Conservation (phyloP, 2,113 vertebrate genomes). For the Hemicordylus capensis region DNA sequence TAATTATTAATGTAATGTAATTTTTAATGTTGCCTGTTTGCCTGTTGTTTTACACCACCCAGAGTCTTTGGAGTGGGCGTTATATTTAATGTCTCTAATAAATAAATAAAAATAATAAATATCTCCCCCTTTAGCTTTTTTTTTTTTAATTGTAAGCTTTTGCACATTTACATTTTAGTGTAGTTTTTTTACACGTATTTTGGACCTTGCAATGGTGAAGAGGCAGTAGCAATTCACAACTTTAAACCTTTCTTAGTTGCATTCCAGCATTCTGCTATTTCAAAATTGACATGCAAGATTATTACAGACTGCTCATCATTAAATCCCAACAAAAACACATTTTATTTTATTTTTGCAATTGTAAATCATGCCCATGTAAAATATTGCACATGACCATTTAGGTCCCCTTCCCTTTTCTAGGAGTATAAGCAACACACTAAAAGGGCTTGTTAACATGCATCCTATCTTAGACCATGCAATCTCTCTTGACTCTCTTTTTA, state of each 20-base stretch:
- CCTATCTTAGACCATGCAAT: background rate
- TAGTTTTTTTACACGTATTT: background rate
- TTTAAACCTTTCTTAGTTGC: background rate
- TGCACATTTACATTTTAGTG: background rate
- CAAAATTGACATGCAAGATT: conserved; percentile 5
- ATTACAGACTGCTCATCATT: background rate
- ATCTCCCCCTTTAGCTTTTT: too few species aligned
- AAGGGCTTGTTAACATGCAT: background rate
- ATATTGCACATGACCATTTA: background rate
- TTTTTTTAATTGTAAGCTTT: background rate
- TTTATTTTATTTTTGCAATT: background rate
- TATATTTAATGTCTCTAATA: too few species aligned
- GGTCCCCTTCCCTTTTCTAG: background rate
- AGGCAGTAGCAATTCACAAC: background rate
- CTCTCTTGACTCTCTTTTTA: background rate
- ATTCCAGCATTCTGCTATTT: conserved; percentile 6
- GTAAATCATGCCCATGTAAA: background rate
- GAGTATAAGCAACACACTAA: background rate
- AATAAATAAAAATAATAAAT: too few species aligned
- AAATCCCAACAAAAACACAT: too few species aligned
- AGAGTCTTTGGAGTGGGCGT: too few species aligned
- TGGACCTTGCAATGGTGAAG: conserved; percentile 20
- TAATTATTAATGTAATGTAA: too few species aligned
- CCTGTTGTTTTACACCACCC: too few species aligned
- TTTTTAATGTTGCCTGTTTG: too few species aligned